Evolutionary conservation across 2,888 invertebrate species (phyloP).

Genomic region (Lasiommata megera): DNA sequence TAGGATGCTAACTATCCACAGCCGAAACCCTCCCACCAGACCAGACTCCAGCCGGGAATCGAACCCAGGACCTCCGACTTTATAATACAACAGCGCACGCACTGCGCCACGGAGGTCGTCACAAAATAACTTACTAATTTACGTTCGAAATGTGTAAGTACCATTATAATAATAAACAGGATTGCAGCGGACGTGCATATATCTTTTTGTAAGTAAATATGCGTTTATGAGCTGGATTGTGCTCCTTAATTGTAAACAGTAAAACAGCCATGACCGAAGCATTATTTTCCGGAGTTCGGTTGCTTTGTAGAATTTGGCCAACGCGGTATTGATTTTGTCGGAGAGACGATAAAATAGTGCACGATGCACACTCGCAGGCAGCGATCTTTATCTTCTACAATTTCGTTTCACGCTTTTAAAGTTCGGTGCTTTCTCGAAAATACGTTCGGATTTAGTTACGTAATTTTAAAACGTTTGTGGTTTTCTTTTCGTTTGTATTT

Average conservation of each 20-base stretch:
- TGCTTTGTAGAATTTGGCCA: slow-evolving; percentile 30
- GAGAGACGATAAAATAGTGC: slow-evolving; percentile 20
- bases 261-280: slow-evolving; percentile 14
- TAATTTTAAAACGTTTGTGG: slow-evolving; percentile 8
- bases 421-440: slow-evolving; percentile 10
- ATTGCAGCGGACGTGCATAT: too few relatives aligned
- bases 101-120: too few relatives aligned
- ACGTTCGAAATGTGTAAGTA: too few relatives aligned
- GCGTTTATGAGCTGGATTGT: too few relatives aligned
- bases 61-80: too few relatives aligned
- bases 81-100: too few relatives aligned
- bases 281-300: slow-evolving; percentile 22
- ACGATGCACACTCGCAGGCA: slow-evolving; percentile 13
- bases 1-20: too few relatives aligned
- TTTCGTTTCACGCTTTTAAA: slow-evolving; percentile 29
- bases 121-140: too few relatives aligned
- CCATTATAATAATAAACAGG: too few relatives aligned
- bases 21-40: too few relatives aligned
- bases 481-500: neutral
- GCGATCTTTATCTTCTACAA: slow-evolving; percentile 17
- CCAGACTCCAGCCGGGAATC: too few relatives aligned
- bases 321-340: slow-evolving; percentile 27
- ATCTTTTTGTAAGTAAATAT: too few relatives aligned
- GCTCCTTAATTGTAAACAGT: slow-evolving; percentile 11
- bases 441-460: slow-evolving; percentile 9